Base-by-base conservation (phyloP, 2,797 vertebrate species). In the Lacerta agilis region DNA sequence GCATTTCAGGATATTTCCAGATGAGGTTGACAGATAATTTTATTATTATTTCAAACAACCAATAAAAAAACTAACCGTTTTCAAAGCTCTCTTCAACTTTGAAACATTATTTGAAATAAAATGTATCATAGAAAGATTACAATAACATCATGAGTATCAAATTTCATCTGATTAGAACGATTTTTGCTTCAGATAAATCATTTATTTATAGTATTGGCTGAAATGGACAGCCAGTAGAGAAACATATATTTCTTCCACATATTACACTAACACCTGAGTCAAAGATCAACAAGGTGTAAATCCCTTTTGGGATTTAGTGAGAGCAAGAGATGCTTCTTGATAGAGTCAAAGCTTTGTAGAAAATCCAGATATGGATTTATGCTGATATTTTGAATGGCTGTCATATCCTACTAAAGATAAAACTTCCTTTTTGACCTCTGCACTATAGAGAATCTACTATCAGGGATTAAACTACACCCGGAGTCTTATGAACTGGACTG, bases 271-370 rank as follows among this genome's bases (percentile, higher is more conserved):
- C n/a, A 58, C 38, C 11, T 80, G 73, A 87, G 29, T 73, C 36
- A 87, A 82, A 87, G 9, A 82, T 61, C 38, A 82, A 11, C 20
- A 82, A 82, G 18, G 20, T 82, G 36, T 82, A 87, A 87, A 87
- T 75, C 36, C 38, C 36, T 81, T 73, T 82, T 8, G 33, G 36
- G 38, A 75, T 43, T 80, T 64, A 45, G 29, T 3, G 61, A 75
- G 4, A 75, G 38, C 38, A 76, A 87, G 49, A 58, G 43, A 66
- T 75, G 79, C 11, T 33, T 17, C 23, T 13, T 5, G 11, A 87
- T 27, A 87, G 18, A 81, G 27, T 87, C 33, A 87, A 75, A 64
- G 55, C 86, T 87, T 82, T 87, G 38, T 66, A 75, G 79, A 64
- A 87, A 82, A 82, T 64, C 69, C 36, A 82, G 71, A 75, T 73